A percentile compares a stretch with the other conserved stretches of the same genome.
These are phyloP conservation scores for Catonia carolina DNA, from an alignment of 2,888 invertebrate genomes.

Conservation along the genomic window DNA sequence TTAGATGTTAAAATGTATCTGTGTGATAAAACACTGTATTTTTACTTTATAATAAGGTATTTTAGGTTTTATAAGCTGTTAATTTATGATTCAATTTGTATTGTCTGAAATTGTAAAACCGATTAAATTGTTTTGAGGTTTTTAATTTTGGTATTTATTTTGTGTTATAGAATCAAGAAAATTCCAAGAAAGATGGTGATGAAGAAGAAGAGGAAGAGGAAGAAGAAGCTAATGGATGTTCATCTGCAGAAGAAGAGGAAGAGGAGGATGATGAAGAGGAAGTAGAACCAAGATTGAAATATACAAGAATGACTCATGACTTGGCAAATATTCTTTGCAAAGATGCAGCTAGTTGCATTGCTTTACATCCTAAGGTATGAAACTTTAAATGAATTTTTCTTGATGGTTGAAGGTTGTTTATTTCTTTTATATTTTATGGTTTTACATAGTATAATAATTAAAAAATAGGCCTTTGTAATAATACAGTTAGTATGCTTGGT, in stretches of 20 bases:
- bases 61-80: too few relatives aligned
- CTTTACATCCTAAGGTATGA: conserved; percentile 82
- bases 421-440: conserved; percentile 1
- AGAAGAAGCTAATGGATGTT: conserved; percentile 10
- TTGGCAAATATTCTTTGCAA: conserved; percentile 74
- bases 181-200: neutral
- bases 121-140: too few relatives aligned
- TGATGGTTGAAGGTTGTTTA: conserved; percentile 1
- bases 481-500: too few relatives aligned
- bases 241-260: conserved; percentile 20
- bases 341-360: conserved; percentile 85
- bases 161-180: too few relatives aligned
- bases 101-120: too few relatives aligned
- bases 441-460: conserved; percentile 7
- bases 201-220: conserved; percentile 1
- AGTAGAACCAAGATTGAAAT: conserved; percentile 84
- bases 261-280: conserved; percentile 43
- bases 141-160: too few relatives aligned
- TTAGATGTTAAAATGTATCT: too few relatives aligned
- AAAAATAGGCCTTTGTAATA: neutral
- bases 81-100: too few relatives aligned
- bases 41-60: too few relatives aligned
- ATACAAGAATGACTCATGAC: conserved; percentile 82
- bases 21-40: too few relatives aligned
- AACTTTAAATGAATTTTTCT: neutral